A percentile compares a stretch with the other conserved stretches of the same genome.
Evolutionary conservation across 2,797 vertebrate genomes (phyloP).

Genomic region (Eulemur mongoz): DNA sequence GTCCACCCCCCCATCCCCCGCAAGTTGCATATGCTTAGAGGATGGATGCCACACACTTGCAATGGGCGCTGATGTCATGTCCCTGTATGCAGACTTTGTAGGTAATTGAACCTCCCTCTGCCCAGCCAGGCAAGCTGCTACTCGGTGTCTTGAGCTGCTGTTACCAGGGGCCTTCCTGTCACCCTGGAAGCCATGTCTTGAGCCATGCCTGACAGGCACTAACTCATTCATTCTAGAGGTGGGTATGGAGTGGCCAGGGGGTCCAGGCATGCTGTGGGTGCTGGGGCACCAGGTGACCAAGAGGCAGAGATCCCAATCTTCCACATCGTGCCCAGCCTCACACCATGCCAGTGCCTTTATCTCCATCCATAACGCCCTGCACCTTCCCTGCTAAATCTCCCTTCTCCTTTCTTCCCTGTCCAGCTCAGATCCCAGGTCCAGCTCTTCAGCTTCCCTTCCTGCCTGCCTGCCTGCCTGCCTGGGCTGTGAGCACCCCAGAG

Average conservation of each 20-base stretch:
- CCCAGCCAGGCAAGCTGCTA: background rate
- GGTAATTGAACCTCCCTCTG: background rate
- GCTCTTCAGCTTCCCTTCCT: background rate
- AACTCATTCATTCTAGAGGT: background rate
- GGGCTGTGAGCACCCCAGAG: background rate
- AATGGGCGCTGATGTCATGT: accelerated
- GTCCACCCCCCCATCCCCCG: background rate
- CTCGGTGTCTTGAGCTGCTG: background rate
- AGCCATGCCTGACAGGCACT: background rate
- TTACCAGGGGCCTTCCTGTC: background rate
- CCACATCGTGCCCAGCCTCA: background rate
- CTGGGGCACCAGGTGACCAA: background rate
- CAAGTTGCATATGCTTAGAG: accelerated
- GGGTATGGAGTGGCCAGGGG: too few species aligned
- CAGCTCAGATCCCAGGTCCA: background rate
- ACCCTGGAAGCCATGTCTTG: too few species aligned
- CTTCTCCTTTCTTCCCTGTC: background rate
- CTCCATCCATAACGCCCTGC: background rate
- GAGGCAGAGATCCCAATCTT: background rate
- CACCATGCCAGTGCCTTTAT: too few species aligned
- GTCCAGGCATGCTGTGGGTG: accelerated
- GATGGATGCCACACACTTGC: accelerated
- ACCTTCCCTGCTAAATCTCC: accelerated
- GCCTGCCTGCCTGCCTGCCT: background rate
- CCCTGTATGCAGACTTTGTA: background rate